Evolutionary conservation across 1,140 invertebrate species (phyloP).

Genomic region (Hypsibius dujardini): DNA sequence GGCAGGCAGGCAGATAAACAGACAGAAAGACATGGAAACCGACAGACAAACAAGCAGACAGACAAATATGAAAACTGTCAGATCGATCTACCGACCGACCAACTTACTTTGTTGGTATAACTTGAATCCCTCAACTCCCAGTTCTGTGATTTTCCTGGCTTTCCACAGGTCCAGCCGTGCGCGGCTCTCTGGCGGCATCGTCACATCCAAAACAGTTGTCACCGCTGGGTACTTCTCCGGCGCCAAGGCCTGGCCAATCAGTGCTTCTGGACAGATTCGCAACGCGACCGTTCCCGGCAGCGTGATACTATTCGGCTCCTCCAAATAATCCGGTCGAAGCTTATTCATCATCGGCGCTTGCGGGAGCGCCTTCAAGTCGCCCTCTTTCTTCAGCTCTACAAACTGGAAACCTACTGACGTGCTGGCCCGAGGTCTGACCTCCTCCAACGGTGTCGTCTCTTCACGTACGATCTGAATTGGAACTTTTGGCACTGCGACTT

Average conservation of each 20-base stretch:
- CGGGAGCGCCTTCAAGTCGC: neutral
- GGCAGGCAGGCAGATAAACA: too few species aligned
- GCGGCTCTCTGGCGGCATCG: slow-evolving; percentile 9
- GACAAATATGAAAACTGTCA: neutral
- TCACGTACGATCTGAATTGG: too few species aligned
- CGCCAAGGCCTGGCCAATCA: neutral
- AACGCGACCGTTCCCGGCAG: neutral
- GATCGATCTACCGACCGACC: neutral
- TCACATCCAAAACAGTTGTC: slow-evolving; percentile 1
- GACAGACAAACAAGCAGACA: neutral
- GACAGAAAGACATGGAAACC: too few species aligned
- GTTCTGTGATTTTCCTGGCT: neutral
- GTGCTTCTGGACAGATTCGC: neutral
- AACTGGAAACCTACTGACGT: neutral
- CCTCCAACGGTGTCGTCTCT: too few species aligned
- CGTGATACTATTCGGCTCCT: neutral
- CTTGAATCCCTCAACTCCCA: slow-evolving; percentile 4
- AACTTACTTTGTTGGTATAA: slow-evolving; percentile 5
- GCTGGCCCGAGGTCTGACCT: too few species aligned
- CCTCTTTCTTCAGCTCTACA: slow-evolving; percentile 1
- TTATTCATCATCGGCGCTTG: slow-evolving; percentile 6
- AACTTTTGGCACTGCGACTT: too few species aligned
- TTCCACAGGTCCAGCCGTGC: slow-evolving; percentile 4
- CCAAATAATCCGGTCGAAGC: slow-evolving; percentile 7
- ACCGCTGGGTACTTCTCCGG: slow-evolving; percentile 8